phyloP scores from a whole-genome alignment of 53 echinoderm and acorn worm species.

The Astropecten irregularis region DNA sequence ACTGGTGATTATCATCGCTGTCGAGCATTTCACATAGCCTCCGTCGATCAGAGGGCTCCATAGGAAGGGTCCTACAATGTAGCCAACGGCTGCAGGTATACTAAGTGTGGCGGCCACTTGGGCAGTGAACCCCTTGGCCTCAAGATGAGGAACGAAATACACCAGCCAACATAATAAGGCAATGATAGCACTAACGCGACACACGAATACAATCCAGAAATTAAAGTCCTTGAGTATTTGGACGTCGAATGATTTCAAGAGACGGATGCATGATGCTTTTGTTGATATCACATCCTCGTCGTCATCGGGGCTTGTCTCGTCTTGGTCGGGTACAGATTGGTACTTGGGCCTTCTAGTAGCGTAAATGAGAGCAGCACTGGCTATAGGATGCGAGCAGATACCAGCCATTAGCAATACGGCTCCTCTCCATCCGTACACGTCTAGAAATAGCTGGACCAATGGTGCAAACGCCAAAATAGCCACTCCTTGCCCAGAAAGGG shows the following conservation, averaged over 20 bases:
- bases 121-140: neutral
- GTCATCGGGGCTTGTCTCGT: no score
- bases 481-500: neutral
- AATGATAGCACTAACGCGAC: neutral
- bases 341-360: no score
- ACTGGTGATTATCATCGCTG: neutral
- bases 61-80: neutral
- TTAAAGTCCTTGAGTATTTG: no score
- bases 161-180: neutral
- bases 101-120: neutral
- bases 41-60: neutral
- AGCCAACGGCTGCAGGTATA: neutral
- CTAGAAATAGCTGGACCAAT: neutral
- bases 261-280: no score
- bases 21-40: neutral
- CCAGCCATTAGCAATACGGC: no score
- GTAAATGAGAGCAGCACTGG: no score
- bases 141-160: neutral
- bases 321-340: no score
- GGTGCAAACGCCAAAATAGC: neutral
- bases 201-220: no score
- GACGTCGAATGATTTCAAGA: no score
- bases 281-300: no score
- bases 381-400: no score
- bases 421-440: no score